Evolutionary conservation across 2,888 invertebrate species (phyloP), one percentile per base, ranked within the genome.

Genomic region (Tillus elongatus): DNA sequence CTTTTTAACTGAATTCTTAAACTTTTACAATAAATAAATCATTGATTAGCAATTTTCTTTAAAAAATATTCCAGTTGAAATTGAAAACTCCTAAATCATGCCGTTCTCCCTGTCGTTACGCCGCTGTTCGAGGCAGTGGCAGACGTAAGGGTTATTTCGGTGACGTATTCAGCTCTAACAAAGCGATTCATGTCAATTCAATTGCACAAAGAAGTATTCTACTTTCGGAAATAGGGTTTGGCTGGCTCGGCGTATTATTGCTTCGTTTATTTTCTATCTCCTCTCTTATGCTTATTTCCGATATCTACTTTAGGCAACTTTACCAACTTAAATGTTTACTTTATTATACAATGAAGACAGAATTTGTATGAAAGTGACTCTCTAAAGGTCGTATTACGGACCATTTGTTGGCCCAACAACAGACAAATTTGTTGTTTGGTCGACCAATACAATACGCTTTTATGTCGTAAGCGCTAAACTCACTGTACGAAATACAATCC

Each of bases 121-220:
- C n/a, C n/a, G n/a, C n/a, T n/a, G n/a, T n/a, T n/a, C n/a, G 19
- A 37, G 38, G 38, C 29, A 31, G 16, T 29, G 24, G 32, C 30
- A 30, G 33, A 24, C 54, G 54, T 52, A 57, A 58, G 56, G 57
- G 58, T 56, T 57, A 56, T 56, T 56, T 56, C 44, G 55, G 54
- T 54, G 56, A 56, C 53, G 56, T 57, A 57, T 57, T 53, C 54
- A 56, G 49, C 45, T 43, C n/a, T 49, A 52, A 59, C 58, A 59
- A 58, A 55, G 51, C 58, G 56, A 58, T 58, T 58, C 58, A 58
- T 58, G 58, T 58, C 58, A 55, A 54, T 57, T 54, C 57, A 57
- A 58, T 59, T 57, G 56, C 56, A 59, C 57, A 58, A 57, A 57
- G 54, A 56, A 50, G 54, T 56, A 56, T 55, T 56, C 54, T 54